Evolutionary conservation across 2,888 invertebrate genomes (phyloP).

Genomic region (Boloria euphrosyne): DNA sequence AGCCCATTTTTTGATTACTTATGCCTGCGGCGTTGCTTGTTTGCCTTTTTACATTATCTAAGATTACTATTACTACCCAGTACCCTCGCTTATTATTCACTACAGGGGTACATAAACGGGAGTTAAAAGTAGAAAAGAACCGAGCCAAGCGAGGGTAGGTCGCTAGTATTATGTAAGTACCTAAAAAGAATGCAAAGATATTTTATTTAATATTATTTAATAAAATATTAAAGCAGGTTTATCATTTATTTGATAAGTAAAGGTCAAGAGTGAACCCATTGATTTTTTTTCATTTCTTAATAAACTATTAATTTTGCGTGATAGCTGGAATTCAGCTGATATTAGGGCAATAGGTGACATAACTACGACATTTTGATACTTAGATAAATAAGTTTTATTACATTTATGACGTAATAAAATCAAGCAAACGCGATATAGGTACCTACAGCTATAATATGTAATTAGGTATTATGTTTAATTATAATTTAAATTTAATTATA

Average conservation of each 20-base stretch:
- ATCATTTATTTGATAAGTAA: slow-evolving; percentile 11
- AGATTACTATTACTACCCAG: too few relatives aligned
- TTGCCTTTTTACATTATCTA: too few relatives aligned
- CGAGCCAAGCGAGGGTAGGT: too few relatives aligned
- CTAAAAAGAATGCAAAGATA: too few relatives aligned
- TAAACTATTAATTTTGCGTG: slow-evolving; percentile 18
- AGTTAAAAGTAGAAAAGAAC: too few relatives aligned
- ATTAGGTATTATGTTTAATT: too few relatives aligned
- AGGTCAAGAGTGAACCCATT: slow-evolving; percentile 20
- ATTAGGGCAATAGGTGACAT: slow-evolving; percentile 55
- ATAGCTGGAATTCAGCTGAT: slow-evolving; percentile 40
- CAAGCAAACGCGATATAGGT: too few relatives aligned
- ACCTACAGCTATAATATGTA: too few relatives aligned
- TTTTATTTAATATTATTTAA: not conserved
- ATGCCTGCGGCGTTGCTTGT: not conserved
- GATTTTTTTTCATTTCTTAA: slow-evolving; percentile 13
- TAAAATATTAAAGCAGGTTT: slow-evolving; percentile 11
- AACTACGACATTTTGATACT: slow-evolving; percentile 41
- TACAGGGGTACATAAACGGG: too few relatives aligned
- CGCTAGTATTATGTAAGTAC: too few relatives aligned
- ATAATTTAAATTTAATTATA: too few relatives aligned
- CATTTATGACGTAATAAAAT: slow-evolving; percentile 14
- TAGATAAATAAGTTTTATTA: slow-evolving; percentile 8
- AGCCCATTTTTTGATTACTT: slow-evolving; percentile 27
- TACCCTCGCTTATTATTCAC: too few relatives aligned